A percentile compares a stretch with the other conserved stretches of the same genome.
phyloP scores from a whole-genome alignment of 1,140 invertebrate species.

The Ceratina australensis region DNA sequence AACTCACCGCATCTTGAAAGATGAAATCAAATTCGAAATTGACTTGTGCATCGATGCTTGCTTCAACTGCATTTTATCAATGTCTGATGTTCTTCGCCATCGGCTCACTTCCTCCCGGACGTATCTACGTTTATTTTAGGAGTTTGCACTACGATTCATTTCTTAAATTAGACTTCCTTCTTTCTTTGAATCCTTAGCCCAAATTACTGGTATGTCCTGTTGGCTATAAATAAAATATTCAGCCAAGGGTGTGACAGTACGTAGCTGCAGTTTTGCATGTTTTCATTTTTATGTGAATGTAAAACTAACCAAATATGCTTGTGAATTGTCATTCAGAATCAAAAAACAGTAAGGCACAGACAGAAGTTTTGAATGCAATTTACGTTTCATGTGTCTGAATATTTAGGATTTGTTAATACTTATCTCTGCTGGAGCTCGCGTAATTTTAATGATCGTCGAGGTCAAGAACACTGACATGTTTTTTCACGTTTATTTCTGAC shows the following conservation, averaged over 20 bases:
- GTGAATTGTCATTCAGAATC: background rate
- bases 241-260: too few species aligned
- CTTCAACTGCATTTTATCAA: slow-evolving; percentile 48
- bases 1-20: background rate
- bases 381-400: background rate
- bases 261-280: too few species aligned
- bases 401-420: slow-evolving; percentile 5
- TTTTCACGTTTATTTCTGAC: background rate
- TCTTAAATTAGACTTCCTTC: slow-evolving; percentile 43
- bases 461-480: background rate
- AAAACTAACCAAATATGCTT: background rate
- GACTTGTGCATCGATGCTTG: slow-evolving; percentile 1
- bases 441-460: slow-evolving; percentile 7
- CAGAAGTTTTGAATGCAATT: background rate
- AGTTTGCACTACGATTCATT: slow-evolving; percentile 35
- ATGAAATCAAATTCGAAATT: slow-evolving; percentile 8
- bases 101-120: slow-evolving; percentile 41
- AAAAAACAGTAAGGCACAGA: background rate
- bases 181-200: slow-evolving; percentile 23
- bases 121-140: slow-evolving; percentile 46
- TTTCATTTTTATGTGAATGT: too few species aligned
- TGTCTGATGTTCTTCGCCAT: slow-evolving; percentile 28
- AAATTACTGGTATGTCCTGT: background rate
- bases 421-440: background rate
- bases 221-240: background rate